Conservation (phyloP, 2,113 vertebrate genomes). For the Dicerorhinus sumatrensis region DNA sequence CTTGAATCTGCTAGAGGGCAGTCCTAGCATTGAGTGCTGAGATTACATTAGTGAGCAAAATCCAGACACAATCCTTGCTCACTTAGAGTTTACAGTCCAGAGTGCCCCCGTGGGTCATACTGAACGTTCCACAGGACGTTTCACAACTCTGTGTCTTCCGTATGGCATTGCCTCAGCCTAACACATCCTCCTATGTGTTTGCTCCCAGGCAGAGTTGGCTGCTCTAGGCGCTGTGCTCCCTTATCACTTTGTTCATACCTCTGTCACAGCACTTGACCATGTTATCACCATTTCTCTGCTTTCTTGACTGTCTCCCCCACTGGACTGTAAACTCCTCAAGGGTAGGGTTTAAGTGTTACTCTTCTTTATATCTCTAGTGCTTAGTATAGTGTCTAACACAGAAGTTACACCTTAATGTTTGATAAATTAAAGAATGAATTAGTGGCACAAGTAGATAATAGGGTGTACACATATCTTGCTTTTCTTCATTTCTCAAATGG, state of each 20-base stretch:
- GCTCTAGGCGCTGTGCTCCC: neutral
- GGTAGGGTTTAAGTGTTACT: neutral
- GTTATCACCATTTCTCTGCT: too few species aligned
- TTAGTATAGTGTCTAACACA: neutral
- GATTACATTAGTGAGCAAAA: neutral
- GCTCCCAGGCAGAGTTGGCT: neutral
- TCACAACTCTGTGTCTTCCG: neutral
- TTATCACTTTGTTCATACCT: neutral
- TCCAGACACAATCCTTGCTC: neutral
- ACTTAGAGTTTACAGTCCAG: neutral
- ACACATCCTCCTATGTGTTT: neutral
- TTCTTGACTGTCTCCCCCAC: neutral
- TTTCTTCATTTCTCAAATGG: neutral
- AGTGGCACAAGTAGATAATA: neutral
- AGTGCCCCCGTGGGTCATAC: neutral
- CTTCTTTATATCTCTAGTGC: neutral
- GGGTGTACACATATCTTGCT: neutral
- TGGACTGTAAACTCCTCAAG: neutral
- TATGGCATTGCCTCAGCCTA: neutral
- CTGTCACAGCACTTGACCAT: neutral
- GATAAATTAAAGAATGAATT: neutral
- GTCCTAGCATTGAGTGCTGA: neutral
- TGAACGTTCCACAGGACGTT: neutral
- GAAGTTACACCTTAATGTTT: neutral
- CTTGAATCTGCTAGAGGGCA: neutral